Percentiles rank a stretch among this genome's conserved stretches.
phyloP scores from a whole-genome alignment of 2,797 vertebrate genomes.

The Catharus ustulatus region DNA sequence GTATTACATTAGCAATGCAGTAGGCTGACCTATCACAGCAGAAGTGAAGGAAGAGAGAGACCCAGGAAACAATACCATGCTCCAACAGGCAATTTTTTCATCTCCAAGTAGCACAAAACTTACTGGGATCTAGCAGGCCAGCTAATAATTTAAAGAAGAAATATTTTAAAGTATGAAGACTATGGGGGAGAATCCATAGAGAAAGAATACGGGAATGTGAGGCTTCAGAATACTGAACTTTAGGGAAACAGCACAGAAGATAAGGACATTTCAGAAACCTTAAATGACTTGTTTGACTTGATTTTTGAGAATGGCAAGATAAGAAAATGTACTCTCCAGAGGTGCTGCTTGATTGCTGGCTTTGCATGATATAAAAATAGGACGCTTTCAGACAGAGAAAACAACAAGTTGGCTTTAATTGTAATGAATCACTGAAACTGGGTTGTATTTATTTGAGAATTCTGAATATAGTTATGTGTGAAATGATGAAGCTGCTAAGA shows the following conservation, averaged over 20 bases:
- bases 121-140: not conserved
- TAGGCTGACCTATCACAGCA: not conserved
- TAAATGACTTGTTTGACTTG: not conserved
- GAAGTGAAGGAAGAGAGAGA: not conserved
- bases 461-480: not conserved
- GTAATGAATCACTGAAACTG: not conserved
- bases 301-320: not conserved
- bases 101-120: not conserved
- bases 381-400: not conserved
- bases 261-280: not conserved
- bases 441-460: not conserved
- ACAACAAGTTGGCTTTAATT: not conserved
- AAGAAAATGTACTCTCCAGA: not conserved
- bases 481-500: slow-evolving; percentile 22
- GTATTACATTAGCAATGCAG: not conserved
- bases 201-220: not conserved
- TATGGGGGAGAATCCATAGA: not conserved
- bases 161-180: not conserved
- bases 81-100: not conserved
- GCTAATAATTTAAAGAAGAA: not conserved
- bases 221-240: not conserved
- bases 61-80: not conserved
- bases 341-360: slow-evolving; percentile 15
- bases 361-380: not conserved
- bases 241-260: not conserved